Percentiles rank a stretch among this genome's conserved stretches.
Conservation (phyloP, 2,888 invertebrate species). For the Hesperia comma region DNA sequence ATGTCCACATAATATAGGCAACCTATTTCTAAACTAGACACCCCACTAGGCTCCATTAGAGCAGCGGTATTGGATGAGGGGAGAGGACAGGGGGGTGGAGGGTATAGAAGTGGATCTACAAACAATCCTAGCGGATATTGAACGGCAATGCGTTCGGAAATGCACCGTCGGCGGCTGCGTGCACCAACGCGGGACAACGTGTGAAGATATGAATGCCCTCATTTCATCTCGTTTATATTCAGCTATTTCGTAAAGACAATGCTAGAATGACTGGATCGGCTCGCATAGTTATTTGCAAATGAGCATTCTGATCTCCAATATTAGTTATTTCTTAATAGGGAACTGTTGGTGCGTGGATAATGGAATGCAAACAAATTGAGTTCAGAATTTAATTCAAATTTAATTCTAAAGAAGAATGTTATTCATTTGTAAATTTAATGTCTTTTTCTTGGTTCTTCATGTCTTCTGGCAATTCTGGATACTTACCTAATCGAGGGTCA, state of each 20-base stretch:
- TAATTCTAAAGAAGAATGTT: too few species aligned
- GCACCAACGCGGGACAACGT: constrained; percentile 65
- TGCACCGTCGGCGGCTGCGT: constrained; percentile 68
- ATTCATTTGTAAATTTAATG: too few species aligned
- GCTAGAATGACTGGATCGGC: constrained; percentile 27
- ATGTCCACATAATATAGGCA: constrained; percentile 47
- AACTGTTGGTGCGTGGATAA: not conserved
- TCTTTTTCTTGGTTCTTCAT: too few species aligned
- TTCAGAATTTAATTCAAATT: not conserved
- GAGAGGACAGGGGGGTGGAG: constrained; percentile 44
- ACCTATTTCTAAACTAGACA: constrained; percentile 68
- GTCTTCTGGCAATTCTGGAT: too few species aligned
- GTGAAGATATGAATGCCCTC: constrained; percentile 67
- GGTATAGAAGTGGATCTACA: constrained; percentile 62
- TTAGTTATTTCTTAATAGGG: not conserved
- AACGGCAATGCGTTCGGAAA: constrained; percentile 82
- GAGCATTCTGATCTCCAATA: constrained; percentile 19
- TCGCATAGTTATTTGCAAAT: constrained; percentile 23
- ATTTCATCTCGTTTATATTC: constrained; percentile 68
- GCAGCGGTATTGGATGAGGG: constrained; percentile 44
- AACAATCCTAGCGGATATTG: constrained; percentile 83
- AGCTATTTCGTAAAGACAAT: constrained; percentile 48
- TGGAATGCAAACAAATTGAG: not conserved
- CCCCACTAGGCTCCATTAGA: constrained; percentile 56
- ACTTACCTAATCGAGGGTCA: too few species aligned